A percentile compares a stretch with the other conserved stretches of the same genome.
These are phyloP conservation scores for Bacillus rossius DNA, from an alignment of 1,140 invertebrate genomes.

Conservation along the genomic window DNA sequence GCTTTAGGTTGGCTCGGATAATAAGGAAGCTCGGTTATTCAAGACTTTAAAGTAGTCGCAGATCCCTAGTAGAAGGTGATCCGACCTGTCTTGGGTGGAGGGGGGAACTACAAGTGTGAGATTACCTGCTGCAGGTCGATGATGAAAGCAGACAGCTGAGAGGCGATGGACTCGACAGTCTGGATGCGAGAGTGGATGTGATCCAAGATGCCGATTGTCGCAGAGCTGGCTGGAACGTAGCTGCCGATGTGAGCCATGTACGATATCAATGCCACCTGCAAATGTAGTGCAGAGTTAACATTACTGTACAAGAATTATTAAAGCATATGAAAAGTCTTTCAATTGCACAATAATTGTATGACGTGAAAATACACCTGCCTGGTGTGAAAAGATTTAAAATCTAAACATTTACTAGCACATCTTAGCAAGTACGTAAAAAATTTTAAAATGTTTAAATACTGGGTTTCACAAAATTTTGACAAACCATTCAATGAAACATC, in stretches of 20 bases:
- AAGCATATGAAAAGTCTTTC: neutral
- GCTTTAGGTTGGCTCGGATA: too few species aligned
- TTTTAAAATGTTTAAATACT: neutral
- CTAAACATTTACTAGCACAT: too few species aligned
- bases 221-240: conserved; percentile 76
- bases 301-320: neutral
- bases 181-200: conserved; percentile 72
- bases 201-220: conserved; percentile 55
- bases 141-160: conserved; percentile 79
- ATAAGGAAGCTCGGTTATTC: too few species aligned
- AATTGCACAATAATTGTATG: neutral
- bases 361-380: neutral
- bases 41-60: too few species aligned
- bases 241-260: conserved; percentile 86
- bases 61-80: too few species aligned
- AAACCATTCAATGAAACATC: too few species aligned
- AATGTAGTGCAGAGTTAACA: neutral
- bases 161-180: conserved; percentile 66
- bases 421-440: too few species aligned
- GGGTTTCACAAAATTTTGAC: neutral
- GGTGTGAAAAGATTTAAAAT: neutral
- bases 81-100: neutral
- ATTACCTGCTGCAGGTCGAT: conserved; percentile 80
- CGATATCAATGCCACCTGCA: conserved; percentile 58
- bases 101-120: too few species aligned